phyloP scores from a whole-genome alignment of 2,113 vertebrate species.

The Helogale parvula region DNA sequence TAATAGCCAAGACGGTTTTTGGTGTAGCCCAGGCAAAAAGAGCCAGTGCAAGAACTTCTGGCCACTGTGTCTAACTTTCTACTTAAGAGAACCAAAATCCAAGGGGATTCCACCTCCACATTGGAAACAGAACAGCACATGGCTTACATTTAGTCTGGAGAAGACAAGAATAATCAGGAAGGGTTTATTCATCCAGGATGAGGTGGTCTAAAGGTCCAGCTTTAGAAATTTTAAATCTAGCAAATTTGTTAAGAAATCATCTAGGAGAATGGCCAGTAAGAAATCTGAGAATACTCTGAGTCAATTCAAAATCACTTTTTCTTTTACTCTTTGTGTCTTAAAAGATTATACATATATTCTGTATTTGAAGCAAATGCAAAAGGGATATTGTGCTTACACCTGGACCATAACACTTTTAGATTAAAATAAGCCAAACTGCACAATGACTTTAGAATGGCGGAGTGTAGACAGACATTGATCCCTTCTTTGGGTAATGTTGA shows the following conservation, averaged over 20 bases:
- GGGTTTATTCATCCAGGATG: not conserved
- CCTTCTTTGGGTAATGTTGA: not conserved
- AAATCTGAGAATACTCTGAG: not conserved
- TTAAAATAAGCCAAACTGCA: conserved; percentile 3
- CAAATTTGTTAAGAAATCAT: not conserved
- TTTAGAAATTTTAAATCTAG: not conserved
- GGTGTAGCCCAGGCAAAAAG: not conserved
- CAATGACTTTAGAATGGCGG: not conserved
- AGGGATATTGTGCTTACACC: not conserved
- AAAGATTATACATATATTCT: not conserved
- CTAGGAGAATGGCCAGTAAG: not conserved
- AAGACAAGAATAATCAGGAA: not conserved
- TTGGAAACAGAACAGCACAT: not conserved
- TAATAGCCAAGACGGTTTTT: not conserved
- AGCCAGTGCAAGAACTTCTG: not conserved
- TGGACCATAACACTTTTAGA: not conserved
- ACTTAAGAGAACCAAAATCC: not conserved
- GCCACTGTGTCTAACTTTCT: not conserved
- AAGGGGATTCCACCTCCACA: not conserved
- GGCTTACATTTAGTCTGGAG: not conserved
- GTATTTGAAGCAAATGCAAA: not conserved
- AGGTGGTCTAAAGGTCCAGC: not conserved
- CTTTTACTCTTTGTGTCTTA: not conserved
- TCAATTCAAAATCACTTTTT: not conserved
- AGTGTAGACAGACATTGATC: not conserved